phyloP scores from a whole-genome alignment of 2,888 invertebrate genomes.

The Ferdinandea cuprea region DNA sequence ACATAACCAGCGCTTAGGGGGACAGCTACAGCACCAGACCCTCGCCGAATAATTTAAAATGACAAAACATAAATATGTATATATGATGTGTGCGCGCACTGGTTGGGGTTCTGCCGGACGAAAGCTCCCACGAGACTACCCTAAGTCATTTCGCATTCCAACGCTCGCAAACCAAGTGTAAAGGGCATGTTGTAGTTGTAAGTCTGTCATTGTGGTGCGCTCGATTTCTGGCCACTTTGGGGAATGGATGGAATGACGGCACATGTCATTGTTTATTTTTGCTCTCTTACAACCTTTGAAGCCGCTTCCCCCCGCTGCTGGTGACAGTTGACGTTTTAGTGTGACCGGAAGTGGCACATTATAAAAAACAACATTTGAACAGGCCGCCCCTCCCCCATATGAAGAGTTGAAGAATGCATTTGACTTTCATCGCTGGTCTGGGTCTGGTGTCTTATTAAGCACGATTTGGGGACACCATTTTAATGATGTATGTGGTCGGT shows the following conservation, averaged over 20 bases:
- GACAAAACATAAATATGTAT: constrained; percentile 70
- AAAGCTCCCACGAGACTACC: constrained; percentile 56
- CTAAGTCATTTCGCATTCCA: constrained; percentile 51
- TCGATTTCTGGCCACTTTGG: constrained; percentile 31
- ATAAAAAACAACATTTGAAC: constrained; percentile 22
- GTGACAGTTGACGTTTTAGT: constrained; percentile 34
- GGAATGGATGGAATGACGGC: constrained; percentile 4
- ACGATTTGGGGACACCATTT: constrained; percentile 32
- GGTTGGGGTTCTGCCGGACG: constrained; percentile 8
- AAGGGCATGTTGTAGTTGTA: constrained; percentile 35
- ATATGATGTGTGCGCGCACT: too few relatives aligned
- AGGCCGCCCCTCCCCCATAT: constrained; percentile 8
- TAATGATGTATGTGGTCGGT: constrained; percentile 6
- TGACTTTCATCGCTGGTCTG: background rate
- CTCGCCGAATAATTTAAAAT: constrained; percentile 71
- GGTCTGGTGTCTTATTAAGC: constrained; percentile 17
- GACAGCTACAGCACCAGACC: constrained; percentile 30
- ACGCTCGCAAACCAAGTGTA: constrained; percentile 23
- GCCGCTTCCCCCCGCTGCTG: background rate
- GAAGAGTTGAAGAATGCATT: constrained; percentile 15
- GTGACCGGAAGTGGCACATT: constrained; percentile 71
- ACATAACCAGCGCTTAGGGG: constrained; percentile 20
- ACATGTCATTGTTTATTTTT: constrained; percentile 57
- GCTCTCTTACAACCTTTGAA: background rate
- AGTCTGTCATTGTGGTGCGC: constrained; percentile 10